Evolutionary conservation across 1,140 invertebrate species (phyloP).

Genomic region (Drosophila ercepeae): DNA sequence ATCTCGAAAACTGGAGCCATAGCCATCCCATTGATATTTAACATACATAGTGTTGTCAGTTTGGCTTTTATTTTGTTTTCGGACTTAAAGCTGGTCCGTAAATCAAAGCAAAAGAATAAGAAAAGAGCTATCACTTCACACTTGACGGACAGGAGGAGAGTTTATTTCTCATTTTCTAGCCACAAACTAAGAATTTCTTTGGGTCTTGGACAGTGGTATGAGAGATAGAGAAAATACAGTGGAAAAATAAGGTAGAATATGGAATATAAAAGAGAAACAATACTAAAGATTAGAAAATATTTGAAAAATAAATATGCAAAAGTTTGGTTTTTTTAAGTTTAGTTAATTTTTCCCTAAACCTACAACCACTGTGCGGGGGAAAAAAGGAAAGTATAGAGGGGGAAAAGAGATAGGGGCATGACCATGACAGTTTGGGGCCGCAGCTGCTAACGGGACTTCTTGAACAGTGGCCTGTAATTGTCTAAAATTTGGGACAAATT

Average conservation of each 20-base stretch:
- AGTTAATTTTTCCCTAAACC: neutral
- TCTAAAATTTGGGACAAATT: neutral
- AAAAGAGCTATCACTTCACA: constrained; percentile 13
- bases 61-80: neutral
- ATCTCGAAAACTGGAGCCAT: constrained; percentile 8
- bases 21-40: constrained; percentile 64
- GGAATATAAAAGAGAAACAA: neutral
- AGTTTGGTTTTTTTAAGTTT: no score
- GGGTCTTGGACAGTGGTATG: neutral
- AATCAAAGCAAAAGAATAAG: constrained; percentile 16
- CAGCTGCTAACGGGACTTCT: constrained; percentile 4
- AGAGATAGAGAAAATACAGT: neutral
- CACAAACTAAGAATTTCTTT: constrained; percentile 36
- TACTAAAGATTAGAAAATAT: no score
- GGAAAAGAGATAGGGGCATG: no score
- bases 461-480: neutral
- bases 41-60: constrained; percentile 1
- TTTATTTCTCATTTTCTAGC: constrained; percentile 70
- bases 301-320: no score
- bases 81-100: neutral
- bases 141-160: constrained; percentile 60
- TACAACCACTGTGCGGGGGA: neutral
- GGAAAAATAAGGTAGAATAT: constrained; percentile 3
- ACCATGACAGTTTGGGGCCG: constrained; percentile 28
- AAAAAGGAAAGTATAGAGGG: neutral